These are phyloP conservation scores for Rhodophaea formosa DNA, from an alignment of 2,888 invertebrate genomes.

Conservation along the genomic window DNA sequence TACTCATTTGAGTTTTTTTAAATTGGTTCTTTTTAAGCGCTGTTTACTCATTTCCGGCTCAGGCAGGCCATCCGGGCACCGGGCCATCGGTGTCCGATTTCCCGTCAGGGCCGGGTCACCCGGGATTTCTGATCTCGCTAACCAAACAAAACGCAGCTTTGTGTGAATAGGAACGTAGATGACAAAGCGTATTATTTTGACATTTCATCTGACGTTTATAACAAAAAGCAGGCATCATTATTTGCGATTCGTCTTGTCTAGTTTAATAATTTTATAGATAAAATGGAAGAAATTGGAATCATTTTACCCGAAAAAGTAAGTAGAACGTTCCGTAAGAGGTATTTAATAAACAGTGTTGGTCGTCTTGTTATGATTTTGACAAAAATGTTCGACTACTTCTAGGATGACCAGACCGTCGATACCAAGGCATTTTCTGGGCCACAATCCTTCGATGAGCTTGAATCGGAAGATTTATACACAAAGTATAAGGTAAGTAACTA, in stretches of 20 bases:
- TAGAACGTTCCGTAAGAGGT: background rate
- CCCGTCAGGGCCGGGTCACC: no score
- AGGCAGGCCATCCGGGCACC: no score
- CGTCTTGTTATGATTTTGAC: background rate
- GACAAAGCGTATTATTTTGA: slow-evolving; percentile 47
- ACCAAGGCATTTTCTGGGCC: slow-evolving; percentile 86
- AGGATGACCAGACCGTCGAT: slow-evolving; percentile 85
- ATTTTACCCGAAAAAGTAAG: slow-evolving; percentile 89
- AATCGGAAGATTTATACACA: slow-evolving; percentile 96
- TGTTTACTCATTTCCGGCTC: no score
- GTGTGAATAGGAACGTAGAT: slow-evolving; percentile 34
- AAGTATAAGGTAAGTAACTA: slow-evolving; percentile 89
- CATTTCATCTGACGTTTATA: slow-evolving; percentile 24
- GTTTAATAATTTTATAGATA: slow-evolving; percentile 21
- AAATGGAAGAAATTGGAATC: slow-evolving; percentile 92
- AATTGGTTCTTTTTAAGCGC: no score
- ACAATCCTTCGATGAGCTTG: slow-evolving; percentile 89
- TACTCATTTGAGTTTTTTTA: no score
- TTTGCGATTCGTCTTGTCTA: slow-evolving; percentile 13
- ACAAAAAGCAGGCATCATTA: background rate
- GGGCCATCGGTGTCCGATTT: no score
- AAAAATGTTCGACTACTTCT: slow-evolving; percentile 26
- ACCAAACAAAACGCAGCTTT: background rate
- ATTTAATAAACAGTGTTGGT: background rate
- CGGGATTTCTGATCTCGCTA: no score